A percentile compares a stretch with the other conserved stretches of the same genome.
phyloP scores from a whole-genome alignment of 2,113 vertebrate genomes.

The Channa maculata region DNA sequence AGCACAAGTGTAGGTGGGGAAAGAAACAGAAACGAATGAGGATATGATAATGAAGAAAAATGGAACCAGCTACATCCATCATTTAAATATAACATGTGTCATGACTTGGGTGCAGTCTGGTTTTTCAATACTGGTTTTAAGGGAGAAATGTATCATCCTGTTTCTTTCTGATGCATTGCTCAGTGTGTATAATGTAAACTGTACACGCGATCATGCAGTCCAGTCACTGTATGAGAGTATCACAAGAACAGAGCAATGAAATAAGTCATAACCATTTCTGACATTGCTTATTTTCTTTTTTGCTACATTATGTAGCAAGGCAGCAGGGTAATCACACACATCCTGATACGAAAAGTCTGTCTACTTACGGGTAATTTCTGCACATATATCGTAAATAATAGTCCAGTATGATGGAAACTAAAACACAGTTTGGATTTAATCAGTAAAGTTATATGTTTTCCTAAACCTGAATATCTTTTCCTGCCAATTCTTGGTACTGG shows the following conservation, averaged over 20 bases:
- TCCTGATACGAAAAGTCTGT: too few species aligned
- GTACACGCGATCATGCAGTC: too few species aligned
- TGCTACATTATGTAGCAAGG: too few species aligned
- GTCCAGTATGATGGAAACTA: not conserved
- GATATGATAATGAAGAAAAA: not conserved
- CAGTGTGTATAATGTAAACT: not conserved
- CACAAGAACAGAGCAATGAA: too few species aligned
- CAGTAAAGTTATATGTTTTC: not conserved
- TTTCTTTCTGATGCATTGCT: not conserved
- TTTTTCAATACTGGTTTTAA: not conserved
- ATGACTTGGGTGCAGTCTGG: not conserved
- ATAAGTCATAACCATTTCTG: too few species aligned
- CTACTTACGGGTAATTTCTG: too few species aligned
- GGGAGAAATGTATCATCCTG: not conserved
- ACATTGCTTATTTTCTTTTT: too few species aligned
- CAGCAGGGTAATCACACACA: too few species aligned
- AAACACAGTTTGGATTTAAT: constrained; percentile 1
- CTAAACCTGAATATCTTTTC: not conserved
- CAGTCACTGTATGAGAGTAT: too few species aligned
- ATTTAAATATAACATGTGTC: not conserved
- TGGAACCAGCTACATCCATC: not conserved
- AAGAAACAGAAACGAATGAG: constrained; percentile 26
- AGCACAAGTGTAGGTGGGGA: constrained; percentile 43
- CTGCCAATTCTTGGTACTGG: not conserved
- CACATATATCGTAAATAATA: not conserved